phyloP scores from a whole-genome alignment of 1,140 invertebrate species.

The Brachystomella parvula region DNA sequence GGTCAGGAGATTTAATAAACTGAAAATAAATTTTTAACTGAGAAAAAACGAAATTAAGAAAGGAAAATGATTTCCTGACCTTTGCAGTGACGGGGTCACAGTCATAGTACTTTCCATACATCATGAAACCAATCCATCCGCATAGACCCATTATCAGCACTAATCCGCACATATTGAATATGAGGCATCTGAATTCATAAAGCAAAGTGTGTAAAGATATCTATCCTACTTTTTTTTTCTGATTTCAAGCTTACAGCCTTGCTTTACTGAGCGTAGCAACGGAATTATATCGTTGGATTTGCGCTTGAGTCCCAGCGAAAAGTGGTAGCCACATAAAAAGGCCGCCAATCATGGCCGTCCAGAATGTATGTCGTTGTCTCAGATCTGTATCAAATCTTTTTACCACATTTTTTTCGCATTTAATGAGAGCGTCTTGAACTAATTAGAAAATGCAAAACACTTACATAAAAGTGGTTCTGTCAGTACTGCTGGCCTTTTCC shows the following conservation, averaged over 20 bases:
- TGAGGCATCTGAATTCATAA: conserved; percentile 41
- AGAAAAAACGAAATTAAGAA: conserved; percentile 22
- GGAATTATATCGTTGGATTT: conserved; percentile 32
- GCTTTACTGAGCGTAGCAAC: neutral
- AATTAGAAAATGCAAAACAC: neutral
- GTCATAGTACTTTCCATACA: neutral
- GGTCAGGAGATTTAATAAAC: conserved; percentile 39
- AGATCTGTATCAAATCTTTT: conserved; percentile 40
- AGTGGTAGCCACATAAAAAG: conserved; percentile 33
- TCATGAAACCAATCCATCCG: conserved; percentile 50
- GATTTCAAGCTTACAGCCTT: conserved; percentile 18
- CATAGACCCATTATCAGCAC: conserved; percentile 44
- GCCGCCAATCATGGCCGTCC: conserved; percentile 29
- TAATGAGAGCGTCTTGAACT: neutral
- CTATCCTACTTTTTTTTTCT: neutral
- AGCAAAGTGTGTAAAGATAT: neutral
- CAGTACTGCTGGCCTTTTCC: conserved; percentile 38
- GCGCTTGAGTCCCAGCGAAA: conserved; percentile 32
- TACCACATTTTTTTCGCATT: conserved; percentile 11
- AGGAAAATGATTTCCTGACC: conserved; percentile 6
- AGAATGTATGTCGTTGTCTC: conserved; percentile 29
- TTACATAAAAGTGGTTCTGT: conserved; percentile 39
- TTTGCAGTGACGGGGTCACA: conserved; percentile 27
- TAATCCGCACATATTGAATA: conserved; percentile 42
- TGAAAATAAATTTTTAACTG: neutral